Base-by-base conservation (phyloP, 2,113 vertebrate genomes). In the Pluvianellus socialis region DNA sequence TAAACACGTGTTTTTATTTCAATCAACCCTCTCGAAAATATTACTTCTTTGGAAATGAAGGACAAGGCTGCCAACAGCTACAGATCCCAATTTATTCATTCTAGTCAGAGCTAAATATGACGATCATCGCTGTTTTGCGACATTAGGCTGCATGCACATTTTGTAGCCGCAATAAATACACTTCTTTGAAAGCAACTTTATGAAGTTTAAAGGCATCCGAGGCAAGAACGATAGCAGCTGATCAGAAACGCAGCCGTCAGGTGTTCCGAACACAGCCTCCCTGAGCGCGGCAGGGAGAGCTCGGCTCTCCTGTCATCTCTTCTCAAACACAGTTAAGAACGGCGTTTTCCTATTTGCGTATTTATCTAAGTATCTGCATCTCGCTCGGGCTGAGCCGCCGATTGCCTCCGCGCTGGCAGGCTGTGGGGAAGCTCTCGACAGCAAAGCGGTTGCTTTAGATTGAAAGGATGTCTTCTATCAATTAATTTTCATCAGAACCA, bases 401-500 rank as follows among this genome's bases (percentile, higher is more conserved):
- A 6, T 10, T 22, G 79, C 38, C 61, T 75, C 42, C 56, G 44
- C 38, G 30, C 80, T 27, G 73, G 45, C 55, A 56, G 75, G 19
- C 88, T 79, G 89, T 49, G 35, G 72, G 76, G 62, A 82, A 88
- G 77, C 92, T 76, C 77, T 76, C 67, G 53, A 35, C 84, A 62
- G 91, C 18, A 42, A 52, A 76, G 75, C 61, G 49, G 65, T 35
- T 84, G 62, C 75, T 83, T 74, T 33, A 83, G 85, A 62, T 38
- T 80, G 92, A 92, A 94, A 97, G 92, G 90, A 95, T 40, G 94
- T n/a, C 91, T 97, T 67, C 63, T 92, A 92, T 83, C 92, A 94
- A 96, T 97, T 97, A 92, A 96, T 96, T 97, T 92, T 80, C 95
- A 97, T 95, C 96, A 96, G 68, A 93, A 75, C 65, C 33, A 87